Evolutionary conservation across 2,797 vertebrate genomes (phyloP).

Genomic region (Protonibea diacanthus): DNA sequence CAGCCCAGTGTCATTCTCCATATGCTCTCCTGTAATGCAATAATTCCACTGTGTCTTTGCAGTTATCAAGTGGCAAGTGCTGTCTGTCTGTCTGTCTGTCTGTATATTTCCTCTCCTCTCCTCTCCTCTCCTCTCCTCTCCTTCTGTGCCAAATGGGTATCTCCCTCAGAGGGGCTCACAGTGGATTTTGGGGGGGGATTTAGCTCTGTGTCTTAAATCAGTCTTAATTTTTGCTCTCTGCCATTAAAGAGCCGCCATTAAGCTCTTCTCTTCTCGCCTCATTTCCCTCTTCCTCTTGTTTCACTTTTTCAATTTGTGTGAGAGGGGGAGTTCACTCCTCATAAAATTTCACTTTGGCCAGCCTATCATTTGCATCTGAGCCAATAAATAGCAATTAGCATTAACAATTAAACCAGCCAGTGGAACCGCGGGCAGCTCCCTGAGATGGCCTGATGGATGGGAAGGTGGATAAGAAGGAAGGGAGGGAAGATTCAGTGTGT

Average conservation of each 20-base stretch:
- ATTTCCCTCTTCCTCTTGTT: constrained; percentile 99
- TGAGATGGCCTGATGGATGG: constrained; percentile 98
- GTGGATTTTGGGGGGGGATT: constrained; percentile 91
- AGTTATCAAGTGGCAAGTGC: constrained; percentile 23
- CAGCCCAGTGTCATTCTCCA: constrained; percentile 82
- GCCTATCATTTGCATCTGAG: constrained; percentile 99
- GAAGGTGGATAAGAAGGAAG: constrained; percentile 79
- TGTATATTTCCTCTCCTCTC: constrained; percentile 18
- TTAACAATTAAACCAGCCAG: constrained; percentile 99
- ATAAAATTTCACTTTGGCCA: constrained; percentile 99
- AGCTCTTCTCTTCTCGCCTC: constrained; percentile 99
- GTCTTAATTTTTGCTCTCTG: constrained; percentile 99
- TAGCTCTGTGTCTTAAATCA: constrained; percentile 93
- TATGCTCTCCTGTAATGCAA: constrained; percentile 81
- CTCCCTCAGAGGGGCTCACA: constrained; percentile 93
- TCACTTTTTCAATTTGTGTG: constrained; percentile 99
- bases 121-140: constrained; percentile 43
- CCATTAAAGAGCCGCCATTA: constrained; percentile 99
- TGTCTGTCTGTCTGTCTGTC: constrained; percentile 35
- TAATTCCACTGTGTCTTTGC: constrained; percentile 54
- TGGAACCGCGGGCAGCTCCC: constrained; percentile 99
- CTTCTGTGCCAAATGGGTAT: constrained; percentile 82
- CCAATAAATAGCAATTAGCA: constrained; percentile 99
- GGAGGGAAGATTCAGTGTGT: constrained; percentile 65
- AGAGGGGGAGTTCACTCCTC: constrained; percentile 99